These are phyloP conservation scores for Burhinus bistriatus DNA, from an alignment of 2,113 vertebrate species.

Conservation along the genomic window DNA sequence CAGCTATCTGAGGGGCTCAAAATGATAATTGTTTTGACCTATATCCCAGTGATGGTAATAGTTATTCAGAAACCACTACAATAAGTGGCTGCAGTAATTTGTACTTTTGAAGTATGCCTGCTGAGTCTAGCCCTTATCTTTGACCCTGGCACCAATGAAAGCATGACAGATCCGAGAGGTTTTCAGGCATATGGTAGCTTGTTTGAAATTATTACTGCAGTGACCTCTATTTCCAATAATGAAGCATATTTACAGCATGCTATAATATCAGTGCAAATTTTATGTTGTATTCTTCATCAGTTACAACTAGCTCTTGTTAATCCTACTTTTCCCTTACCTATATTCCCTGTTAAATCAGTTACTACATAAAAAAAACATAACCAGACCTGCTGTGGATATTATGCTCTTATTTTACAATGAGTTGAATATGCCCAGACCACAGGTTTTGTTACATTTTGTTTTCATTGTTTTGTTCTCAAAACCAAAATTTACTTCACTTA, in stretches of 20 bases:
- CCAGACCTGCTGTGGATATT: not conserved
- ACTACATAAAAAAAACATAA: not conserved
- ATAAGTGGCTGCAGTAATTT: not conserved
- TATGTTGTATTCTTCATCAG: not conserved
- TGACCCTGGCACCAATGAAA: not conserved
- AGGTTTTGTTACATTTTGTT: not conserved
- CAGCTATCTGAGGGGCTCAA: not conserved
- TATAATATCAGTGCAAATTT: not conserved
- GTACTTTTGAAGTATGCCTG: not conserved
- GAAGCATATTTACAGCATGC: not conserved
- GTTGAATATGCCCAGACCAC: not conserved
- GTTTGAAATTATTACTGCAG: not conserved
- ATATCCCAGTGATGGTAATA: not conserved
- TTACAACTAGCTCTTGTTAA: not conserved
- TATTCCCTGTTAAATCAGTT: not conserved
- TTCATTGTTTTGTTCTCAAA: not conserved
- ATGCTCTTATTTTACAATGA: not conserved
- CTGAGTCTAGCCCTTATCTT: not conserved
- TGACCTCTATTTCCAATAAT: not conserved
- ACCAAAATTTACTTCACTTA: not conserved
- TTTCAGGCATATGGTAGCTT: not conserved
- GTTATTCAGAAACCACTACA: not conserved
- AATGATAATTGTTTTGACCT: constrained; percentile 14
- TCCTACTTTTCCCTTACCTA: not conserved
- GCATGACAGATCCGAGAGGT: not conserved